Evolutionary conservation across 2,888 invertebrate species (phyloP).

Genomic region (Clitarchus hookeri): DNA sequence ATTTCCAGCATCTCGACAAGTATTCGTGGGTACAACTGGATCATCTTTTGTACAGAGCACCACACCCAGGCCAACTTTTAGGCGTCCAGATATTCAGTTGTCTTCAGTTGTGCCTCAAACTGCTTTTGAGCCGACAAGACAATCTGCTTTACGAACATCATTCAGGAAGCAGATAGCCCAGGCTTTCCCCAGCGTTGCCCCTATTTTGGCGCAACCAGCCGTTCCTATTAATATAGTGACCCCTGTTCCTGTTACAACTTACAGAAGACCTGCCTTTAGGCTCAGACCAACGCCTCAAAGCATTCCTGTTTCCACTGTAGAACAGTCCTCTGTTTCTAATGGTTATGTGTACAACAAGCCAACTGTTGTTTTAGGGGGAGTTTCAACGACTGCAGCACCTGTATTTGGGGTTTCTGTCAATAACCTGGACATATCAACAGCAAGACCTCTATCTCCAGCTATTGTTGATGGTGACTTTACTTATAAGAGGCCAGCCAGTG

Average conservation of each 20-base stretch:
- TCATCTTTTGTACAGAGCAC: not conserved
- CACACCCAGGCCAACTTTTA: not conserved
- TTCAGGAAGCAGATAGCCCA: constrained; percentile 15
- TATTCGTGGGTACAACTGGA: not conserved
- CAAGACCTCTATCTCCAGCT: not conserved
- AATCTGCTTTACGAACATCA: constrained; percentile 1
- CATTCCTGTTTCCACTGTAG: not conserved
- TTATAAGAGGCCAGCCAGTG: not conserved
- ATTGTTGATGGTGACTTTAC: not conserved
- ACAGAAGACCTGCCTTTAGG: constrained; percentile 21
- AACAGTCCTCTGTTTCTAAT: not conserved
- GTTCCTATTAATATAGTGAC: constrained; percentile 2
- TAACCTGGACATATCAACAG: not conserved
- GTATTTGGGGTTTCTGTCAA: not conserved
- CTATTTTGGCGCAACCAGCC: not conserved
- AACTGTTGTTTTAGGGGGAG: not conserved
- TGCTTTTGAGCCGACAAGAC: not conserved
- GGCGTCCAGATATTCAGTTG: not conserved
- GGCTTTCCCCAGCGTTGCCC: constrained; percentile 11
- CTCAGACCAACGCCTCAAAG: constrained; percentile 6
- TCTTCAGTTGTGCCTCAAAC: not conserved
- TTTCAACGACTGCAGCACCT: constrained; percentile 9
- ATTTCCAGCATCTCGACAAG: not conserved
- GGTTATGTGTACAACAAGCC: constrained; percentile 7
- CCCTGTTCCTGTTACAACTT: constrained; percentile 22